These are phyloP conservation scores for Ambastaia sidthimunki DNA, from an alignment of 2,797 vertebrate genomes.

Conservation along the genomic window DNA sequence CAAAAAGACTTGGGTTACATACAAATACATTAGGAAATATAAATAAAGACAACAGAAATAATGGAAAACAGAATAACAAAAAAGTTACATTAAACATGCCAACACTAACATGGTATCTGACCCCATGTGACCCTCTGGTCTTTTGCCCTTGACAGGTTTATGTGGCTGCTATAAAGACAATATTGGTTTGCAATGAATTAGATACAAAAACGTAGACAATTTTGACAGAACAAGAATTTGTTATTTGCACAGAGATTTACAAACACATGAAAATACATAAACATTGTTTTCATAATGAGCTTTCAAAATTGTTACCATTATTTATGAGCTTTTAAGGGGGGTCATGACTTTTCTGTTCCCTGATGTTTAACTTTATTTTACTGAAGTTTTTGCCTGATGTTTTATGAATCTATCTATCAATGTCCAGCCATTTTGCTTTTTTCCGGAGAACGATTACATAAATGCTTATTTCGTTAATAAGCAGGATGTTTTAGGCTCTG, in stretches of 20 bases:
- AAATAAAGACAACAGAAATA: neutral
- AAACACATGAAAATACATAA: neutral
- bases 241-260: neutral
- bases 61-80: neutral
- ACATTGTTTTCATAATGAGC: neutral
- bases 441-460: no score
- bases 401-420: no score
- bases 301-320: neutral
- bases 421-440: no score
- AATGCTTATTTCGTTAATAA: no score
- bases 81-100: slow-evolving; percentile 4
- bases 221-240: neutral
- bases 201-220: neutral
- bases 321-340: neutral
- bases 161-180: neutral
- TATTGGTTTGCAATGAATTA: neutral
- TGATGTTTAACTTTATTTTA: no score
- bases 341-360: no score
- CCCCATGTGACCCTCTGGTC: neutral
- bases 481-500: no score
- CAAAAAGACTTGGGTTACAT: slow-evolving; percentile 16
- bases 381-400: no score
- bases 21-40: neutral
- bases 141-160: neutral
- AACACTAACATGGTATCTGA: slow-evolving; percentile 19